Conservation (phyloP, 2,888 invertebrate genomes). For the Sinelater perroti region DNA sequence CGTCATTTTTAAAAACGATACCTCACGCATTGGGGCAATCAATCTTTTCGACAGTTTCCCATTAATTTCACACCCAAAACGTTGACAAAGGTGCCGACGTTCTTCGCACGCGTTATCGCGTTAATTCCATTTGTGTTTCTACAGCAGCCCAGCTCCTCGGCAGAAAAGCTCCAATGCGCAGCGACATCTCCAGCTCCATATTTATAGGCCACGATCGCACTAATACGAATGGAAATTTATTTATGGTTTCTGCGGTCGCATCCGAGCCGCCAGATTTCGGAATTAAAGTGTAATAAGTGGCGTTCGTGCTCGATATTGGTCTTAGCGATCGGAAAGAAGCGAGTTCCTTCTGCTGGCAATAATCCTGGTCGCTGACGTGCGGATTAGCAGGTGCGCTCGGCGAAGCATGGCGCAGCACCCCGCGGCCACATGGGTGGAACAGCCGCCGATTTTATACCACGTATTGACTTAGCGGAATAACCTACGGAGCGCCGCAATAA, state of each 20-base stretch:
- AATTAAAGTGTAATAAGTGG: slow-evolving; percentile 17
- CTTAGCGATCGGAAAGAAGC: slow-evolving; percentile 14
- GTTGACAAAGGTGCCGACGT: too few relatives aligned
- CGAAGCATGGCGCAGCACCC: neutral
- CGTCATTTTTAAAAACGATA: too few relatives aligned
- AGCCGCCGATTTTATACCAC: slow-evolving; percentile 14
- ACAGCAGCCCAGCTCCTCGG: too few relatives aligned
- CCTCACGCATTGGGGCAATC: too few relatives aligned
- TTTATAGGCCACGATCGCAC: slow-evolving; percentile 8
- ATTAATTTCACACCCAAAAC: too few relatives aligned
- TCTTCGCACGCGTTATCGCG: too few relatives aligned
- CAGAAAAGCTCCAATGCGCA: too few relatives aligned
- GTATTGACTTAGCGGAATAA: slow-evolving; percentile 16
- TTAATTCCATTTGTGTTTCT: too few relatives aligned
- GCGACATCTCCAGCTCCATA: slow-evolving; percentile 7
- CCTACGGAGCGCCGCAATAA: slow-evolving; percentile 7
- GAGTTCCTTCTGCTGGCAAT: slow-evolving; percentile 15
- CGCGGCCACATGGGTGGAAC: slow-evolving; percentile 15
- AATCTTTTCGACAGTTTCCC: too few relatives aligned
- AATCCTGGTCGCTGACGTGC: slow-evolving; percentile 23
- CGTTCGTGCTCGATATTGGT: slow-evolving; percentile 12
- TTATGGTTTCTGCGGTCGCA: slow-evolving; percentile 5
- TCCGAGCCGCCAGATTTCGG: neutral
- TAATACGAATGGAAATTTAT: slow-evolving; percentile 16
- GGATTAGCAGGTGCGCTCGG: slow-evolving; percentile 21